Percentiles rank a stretch among this genome's conserved stretches.
phyloP scores from a whole-genome alignment of 2,888 invertebrate genomes.

The Rhamphomyia laevipes region DNA sequence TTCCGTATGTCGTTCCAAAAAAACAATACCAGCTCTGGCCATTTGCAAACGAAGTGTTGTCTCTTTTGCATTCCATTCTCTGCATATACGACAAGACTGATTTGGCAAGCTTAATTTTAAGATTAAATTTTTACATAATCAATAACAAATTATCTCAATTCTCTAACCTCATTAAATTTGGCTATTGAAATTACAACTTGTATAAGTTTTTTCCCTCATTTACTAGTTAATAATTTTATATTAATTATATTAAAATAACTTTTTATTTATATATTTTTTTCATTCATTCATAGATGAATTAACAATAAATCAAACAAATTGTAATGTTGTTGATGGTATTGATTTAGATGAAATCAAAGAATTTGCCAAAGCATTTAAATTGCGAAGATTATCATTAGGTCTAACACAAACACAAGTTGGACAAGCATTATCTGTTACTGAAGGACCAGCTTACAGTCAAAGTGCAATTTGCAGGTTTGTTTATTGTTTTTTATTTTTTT shows the following conservation, averaged over 20 bases:
- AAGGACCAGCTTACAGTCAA: constrained; percentile 97
- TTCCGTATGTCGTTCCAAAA: too few relatives aligned
- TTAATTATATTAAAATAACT: constrained; percentile 11
- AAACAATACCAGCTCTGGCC: too few relatives aligned
- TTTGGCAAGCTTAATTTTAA: too few relatives aligned
- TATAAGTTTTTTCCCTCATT: not conserved
- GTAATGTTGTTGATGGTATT: constrained; percentile 91
- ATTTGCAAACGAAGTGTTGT: too few relatives aligned
- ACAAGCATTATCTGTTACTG: constrained; percentile 91
- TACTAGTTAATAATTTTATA: constrained; percentile 3
- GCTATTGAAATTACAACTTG: too few relatives aligned
- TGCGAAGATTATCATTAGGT: constrained; percentile 83
- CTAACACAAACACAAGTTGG: constrained; percentile 95
- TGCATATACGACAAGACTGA: too few relatives aligned
- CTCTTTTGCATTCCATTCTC: too few relatives aligned
- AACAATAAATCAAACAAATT: constrained; percentile 86
- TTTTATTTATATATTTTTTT: constrained; percentile 8
- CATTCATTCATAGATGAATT: constrained; percentile 57
- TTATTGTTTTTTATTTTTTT: constrained; percentile 4
- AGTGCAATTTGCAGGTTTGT: constrained; percentile 97
- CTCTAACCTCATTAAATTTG: too few relatives aligned
- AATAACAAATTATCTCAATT: too few relatives aligned
- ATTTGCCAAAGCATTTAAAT: constrained; percentile 94
- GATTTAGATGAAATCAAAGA: constrained; percentile 97
- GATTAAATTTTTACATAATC: too few relatives aligned